phyloP scores from a whole-genome alignment of 2,797 vertebrate species.

The Helicolenus hilgendorfi region DNA sequence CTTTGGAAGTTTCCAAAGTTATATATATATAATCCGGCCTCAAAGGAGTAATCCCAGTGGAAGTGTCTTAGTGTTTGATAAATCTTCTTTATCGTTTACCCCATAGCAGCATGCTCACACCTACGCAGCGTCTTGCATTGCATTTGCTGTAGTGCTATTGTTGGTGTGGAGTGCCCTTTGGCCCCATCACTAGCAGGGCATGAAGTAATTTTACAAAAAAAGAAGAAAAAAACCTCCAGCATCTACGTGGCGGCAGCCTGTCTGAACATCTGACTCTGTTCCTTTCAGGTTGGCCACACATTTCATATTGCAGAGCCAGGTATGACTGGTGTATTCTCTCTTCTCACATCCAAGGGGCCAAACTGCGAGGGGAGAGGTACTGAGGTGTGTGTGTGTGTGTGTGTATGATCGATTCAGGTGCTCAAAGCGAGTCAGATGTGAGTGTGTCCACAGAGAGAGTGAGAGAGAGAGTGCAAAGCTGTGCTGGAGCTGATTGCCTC shows the following conservation, averaged over 20 bases:
- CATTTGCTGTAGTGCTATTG: not conserved
- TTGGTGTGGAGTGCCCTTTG: slow-evolving; percentile 11
- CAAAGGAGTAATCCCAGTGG: not conserved
- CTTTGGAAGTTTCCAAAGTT: not conserved
- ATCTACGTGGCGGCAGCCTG: not conserved
- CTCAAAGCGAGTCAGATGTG: slow-evolving; percentile 41
- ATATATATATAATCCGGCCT: not conserved
- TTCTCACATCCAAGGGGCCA: not conserved
- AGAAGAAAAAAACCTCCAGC: not conserved
- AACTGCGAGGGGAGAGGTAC: not conserved
- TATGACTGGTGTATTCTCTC: not conserved
- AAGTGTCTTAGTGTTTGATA: not conserved
- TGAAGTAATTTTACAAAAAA: not conserved
- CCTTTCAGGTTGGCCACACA: not conserved
- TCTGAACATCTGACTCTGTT: not conserved
- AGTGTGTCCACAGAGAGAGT: slow-evolving; percentile 32
- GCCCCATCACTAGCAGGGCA: not conserved
- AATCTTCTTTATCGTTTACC: not conserved
- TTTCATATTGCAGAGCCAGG: not conserved
- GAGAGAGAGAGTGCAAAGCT: not conserved
- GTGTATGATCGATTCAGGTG: slow-evolving; percentile 37
- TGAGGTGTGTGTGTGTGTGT: not conserved
- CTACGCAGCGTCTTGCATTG: not conserved
- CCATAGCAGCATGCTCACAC: not conserved
- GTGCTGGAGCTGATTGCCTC: slow-evolving; percentile 48